Evolutionary conservation across 2,113 vertebrate species (phyloP).

Genomic region (Orycteropus afer): DNA sequence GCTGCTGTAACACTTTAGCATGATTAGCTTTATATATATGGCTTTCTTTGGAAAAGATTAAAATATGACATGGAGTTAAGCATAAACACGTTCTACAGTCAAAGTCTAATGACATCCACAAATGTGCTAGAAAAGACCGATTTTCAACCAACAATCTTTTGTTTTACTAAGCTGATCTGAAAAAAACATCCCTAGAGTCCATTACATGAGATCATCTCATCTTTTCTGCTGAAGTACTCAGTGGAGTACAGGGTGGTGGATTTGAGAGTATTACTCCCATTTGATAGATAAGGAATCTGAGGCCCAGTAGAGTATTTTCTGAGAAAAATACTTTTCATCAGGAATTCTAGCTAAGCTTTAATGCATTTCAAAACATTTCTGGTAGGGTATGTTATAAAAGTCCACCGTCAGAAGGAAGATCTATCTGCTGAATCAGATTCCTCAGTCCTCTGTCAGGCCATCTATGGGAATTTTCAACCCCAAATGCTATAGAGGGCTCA

Average conservation of each 20-base stretch:
- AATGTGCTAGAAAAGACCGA: neutral
- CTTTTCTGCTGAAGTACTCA: neutral
- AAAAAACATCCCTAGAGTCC: neutral
- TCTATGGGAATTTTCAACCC: constrained; percentile 3
- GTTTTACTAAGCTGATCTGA: constrained; percentile 22
- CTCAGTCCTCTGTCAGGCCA: neutral
- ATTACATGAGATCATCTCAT: neutral
- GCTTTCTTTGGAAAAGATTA: neutral
- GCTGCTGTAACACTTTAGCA: neutral
- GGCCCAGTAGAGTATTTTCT: neutral
- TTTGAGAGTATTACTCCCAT: neutral
- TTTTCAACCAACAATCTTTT: neutral
- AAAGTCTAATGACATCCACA: neutral
- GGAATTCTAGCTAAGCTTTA: neutral
- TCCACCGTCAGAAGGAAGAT: neutral
- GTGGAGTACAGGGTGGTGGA: neutral
- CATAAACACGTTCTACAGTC: neutral
- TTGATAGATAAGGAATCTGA: neutral
- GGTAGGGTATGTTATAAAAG: neutral
- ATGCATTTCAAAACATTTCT: neutral
- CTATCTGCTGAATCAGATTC: neutral
- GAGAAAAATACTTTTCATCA: neutral
- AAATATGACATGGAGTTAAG: neutral
- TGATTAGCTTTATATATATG: neutral
- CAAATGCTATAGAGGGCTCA: neutral